Conservation (phyloP, 2,888 invertebrate species). For the Conistra vaccinii region DNA sequence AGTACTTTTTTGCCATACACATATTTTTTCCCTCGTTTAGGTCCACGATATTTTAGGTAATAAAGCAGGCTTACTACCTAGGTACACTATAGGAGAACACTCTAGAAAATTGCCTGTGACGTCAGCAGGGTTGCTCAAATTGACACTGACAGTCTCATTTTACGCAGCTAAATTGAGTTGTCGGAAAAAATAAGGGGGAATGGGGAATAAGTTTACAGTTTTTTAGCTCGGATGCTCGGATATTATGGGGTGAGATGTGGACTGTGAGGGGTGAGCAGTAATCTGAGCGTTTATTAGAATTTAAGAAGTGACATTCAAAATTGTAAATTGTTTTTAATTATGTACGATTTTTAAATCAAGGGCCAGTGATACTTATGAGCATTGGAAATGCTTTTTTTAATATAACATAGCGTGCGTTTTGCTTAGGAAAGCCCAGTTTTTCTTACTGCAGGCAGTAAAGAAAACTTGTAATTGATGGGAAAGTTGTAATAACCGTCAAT, state of each 20-base stretch:
- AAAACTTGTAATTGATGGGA: neutral
- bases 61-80: constrained; percentile 40
- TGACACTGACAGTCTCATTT: constrained; percentile 69
- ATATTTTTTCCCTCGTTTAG: neutral
- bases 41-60: constrained; percentile 23
- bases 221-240: constrained; percentile 43
- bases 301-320: constrained; percentile 25
- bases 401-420: neutral
- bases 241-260: constrained; percentile 44
- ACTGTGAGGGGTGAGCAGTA: constrained; percentile 35
- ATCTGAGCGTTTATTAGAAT: constrained; percentile 52
- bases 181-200: constrained; percentile 62
- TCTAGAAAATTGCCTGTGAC: constrained; percentile 64
- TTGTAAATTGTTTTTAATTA: constrained; percentile 28
- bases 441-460: too few species aligned
- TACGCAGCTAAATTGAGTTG: constrained; percentile 68
- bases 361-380: too few species aligned
- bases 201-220: constrained; percentile 47
- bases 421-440: neutral
- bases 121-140: constrained; percentile 63
- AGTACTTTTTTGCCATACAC: neutral
- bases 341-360: neutral
- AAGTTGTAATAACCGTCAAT: neutral
- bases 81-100: constrained; percentile 42
- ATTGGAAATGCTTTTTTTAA: neutral